Base-by-base conservation (phyloP, 1,140 invertebrate genomes). In the Bombus turneri region DNA sequence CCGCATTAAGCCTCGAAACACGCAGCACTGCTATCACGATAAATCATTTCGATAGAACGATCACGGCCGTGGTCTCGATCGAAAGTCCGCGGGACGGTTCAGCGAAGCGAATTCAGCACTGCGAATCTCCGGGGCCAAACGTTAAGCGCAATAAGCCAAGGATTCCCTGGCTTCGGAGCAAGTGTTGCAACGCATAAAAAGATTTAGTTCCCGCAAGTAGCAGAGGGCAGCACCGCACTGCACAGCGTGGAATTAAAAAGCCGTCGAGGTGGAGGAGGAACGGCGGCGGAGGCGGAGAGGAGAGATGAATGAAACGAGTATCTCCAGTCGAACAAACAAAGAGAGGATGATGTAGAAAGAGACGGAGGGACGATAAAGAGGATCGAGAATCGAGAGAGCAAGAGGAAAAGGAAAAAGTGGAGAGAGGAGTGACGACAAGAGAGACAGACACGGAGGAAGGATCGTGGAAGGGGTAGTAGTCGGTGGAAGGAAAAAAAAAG, bases 141-240 rank as follows among this genome's bases (percentile, higher is more conserved):
- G 15, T 13, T 41, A 43, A 53, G 28, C 43, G 37, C 82, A 53
- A 80, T 81, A 87, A 85, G 57, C 75, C 34, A 18, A 57, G 25
- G 57, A 80, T 80, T 73, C 66, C 53, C n/a, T 34, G 6, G 34
- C 28, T 81, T 62, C 59, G 43, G 41, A 31, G 87, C 69, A 76
- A 88, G 87, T 72, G 83, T 86, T 86, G 71, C 87, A 69, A 66
- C 66, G 47, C 15, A 37, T 83, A 89, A 93, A 93, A 92, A 93
- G 85, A 74, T 76, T 81, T 94, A 94, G 94, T 94, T 94, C 93
- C 85, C 59, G 88, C 86, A 92, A 93, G 92, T 92, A 91, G 90
- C 84, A 94, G 94, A 87, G 94, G 94, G 94, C 94, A 94, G 94
- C 94, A 95, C 93, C 92, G 83, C 72, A 93, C 92, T 92, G 94